Evolutionary conservation across 2,888 invertebrate species (phyloP), one percentile per base, ranked within the genome.

Genomic region (Zootermopsis nevadensis): DNA sequence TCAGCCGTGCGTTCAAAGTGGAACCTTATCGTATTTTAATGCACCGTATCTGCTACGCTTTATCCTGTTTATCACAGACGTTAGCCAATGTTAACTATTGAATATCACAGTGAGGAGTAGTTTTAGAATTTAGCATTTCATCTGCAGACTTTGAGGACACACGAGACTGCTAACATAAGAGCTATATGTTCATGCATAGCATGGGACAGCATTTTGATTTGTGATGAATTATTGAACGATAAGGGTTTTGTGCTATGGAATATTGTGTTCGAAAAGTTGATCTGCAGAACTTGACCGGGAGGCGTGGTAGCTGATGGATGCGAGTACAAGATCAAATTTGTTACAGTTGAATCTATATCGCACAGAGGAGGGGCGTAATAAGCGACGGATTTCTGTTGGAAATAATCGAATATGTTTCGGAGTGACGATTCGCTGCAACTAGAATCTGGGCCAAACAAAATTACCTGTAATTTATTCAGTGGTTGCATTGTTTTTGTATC

Each of bases 291-390:
- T 69, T 69, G 31, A 69, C 33, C 22, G 6, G 30, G 22, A 69
- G 69, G 31, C 33, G 8, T 31, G 7, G 74, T 74, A 38, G 74
- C 24, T 22, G 38, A 22, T 33, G 74, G 24, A n/a, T 33, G 8
- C n/a, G 38, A 38, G 15, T 74, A 38, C 8, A 38, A n/a, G n/a
- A 6, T n/a, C 12, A 8, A n/a, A 42, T 74, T 35, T 10, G 74
- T 74, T 33, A n/a, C 7, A n/a, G 38, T 12, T 10, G 35, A 12
- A 19, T 74, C n/a, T n/a, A n/a, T 33, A 74, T 15, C 10, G 74
- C 74, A 74, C 12, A 74, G 24, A n/a, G 74, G 74, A 38, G 74
- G 74, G 12, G 74, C 74, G n/a, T 74, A 74, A 74, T 74, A 74
- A 4, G 33, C 24, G 10, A 74, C 38, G 4, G 74, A 74, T 33